Evolutionary conservation across 2,113 vertebrate species (phyloP).

Genomic region (Piaya cayana): DNA sequence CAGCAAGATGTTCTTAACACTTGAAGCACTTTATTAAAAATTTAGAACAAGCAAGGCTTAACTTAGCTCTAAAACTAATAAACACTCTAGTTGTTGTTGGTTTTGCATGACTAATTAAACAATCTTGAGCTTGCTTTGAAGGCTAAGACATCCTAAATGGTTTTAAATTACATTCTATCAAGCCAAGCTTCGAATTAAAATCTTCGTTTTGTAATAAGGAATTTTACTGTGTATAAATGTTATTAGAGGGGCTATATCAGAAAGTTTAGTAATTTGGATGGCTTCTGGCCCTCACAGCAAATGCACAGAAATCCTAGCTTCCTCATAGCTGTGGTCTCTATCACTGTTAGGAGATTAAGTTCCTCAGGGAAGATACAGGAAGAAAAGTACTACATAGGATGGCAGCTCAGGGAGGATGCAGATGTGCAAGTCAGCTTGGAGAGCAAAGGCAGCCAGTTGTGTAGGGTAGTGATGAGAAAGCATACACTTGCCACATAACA

Average conservation of each 20-base stretch:
- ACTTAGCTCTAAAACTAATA: constrained; percentile 69
- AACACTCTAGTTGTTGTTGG: constrained; percentile 62
- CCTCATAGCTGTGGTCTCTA: neutral
- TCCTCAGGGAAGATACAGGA: neutral
- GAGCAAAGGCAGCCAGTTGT: neutral
- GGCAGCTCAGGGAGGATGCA: neutral
- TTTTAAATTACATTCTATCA: constrained; percentile 74
- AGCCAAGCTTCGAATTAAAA: constrained; percentile 73
- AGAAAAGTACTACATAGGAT: neutral
- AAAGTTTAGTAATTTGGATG: constrained; percentile 30
- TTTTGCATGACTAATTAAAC: constrained; percentile 75
- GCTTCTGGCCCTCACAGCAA: neutral
- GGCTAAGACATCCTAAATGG: constrained; percentile 72
- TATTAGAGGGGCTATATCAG: constrained; percentile 14
- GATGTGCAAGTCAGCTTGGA: neutral
- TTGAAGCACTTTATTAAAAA: constrained; percentile 67
- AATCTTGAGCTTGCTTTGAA: constrained; percentile 75
- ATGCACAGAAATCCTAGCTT: neutral
- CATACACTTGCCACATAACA: rapidly evolving
- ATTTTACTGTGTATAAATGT: constrained; percentile 59
- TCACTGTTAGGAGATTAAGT: neutral
- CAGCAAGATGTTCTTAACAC: constrained; percentile 61
- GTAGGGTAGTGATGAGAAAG: neutral
- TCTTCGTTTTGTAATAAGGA: constrained; percentile 68
- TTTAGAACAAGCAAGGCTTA: constrained; percentile 56